Conservation (phyloP, 2,113 vertebrate genomes). For the Zeus faber region DNA sequence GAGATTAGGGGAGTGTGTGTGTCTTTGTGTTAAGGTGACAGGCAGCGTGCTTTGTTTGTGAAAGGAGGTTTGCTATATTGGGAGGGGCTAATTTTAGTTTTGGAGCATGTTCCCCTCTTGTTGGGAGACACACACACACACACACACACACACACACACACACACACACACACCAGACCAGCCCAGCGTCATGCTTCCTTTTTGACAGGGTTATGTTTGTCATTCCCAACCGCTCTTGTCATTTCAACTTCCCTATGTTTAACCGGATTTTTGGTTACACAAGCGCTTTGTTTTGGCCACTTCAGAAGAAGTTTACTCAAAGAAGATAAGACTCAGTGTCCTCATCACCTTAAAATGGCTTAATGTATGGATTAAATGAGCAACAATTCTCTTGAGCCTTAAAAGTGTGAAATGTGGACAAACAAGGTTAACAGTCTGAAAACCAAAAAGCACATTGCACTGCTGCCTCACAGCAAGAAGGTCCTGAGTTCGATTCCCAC, state of each 20-base stretch:
- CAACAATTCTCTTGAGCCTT: too few relatives aligned
- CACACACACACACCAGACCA: not conserved
- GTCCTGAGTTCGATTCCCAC: too few relatives aligned
- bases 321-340: too few relatives aligned
- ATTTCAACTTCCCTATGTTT: not conserved
- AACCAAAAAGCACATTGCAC: too few relatives aligned
- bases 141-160: not conserved
- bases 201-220: not conserved
- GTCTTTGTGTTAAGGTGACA: conserved; percentile 10
- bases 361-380: too few relatives aligned
- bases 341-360: too few relatives aligned
- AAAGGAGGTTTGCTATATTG: conserved; percentile 23
- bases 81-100: conserved; percentile 25
- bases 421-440: too few relatives aligned
- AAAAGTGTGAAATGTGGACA: too few relatives aligned
- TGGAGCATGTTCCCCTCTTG: conserved; percentile 2
- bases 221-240: not conserved
- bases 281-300: too few relatives aligned
- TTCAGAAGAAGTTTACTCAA: too few relatives aligned
- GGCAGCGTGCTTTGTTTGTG: conserved; percentile 27
- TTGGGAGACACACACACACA: not conserved
- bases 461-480: too few relatives aligned
- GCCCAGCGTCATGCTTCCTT: conserved; percentile 2
- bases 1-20: conserved; percentile 21
- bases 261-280: too few relatives aligned